Evolutionary conservation across 2,113 vertebrate genomes (phyloP).

Genomic region (Forbesichthys agassizii): DNA sequence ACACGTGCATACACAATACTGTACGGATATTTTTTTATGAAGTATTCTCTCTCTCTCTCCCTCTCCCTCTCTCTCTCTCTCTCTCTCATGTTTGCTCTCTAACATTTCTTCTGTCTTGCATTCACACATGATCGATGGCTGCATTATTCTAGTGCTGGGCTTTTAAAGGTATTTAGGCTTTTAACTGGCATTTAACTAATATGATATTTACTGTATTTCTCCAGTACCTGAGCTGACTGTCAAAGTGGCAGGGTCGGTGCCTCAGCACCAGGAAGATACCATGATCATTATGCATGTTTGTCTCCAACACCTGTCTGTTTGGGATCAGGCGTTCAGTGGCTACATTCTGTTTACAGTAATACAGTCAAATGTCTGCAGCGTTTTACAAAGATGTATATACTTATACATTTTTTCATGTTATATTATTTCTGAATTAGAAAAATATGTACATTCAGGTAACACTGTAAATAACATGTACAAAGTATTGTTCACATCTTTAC

Average conservation of each 20-base stretch:
- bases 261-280: conserved; percentile 37
- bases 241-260: conserved; percentile 37
- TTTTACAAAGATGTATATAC: too few relatives aligned
- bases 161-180: conserved; percentile 67
- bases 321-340: too few relatives aligned
- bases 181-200: conserved; percentile 65
- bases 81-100: neutral
- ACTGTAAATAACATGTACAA: too few relatives aligned
- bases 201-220: conserved; percentile 62
- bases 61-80: conserved; percentile 10
- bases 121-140: conserved; percentile 3
- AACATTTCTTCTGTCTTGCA: neutral
- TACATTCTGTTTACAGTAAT: too few relatives aligned
- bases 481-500: too few relatives aligned
- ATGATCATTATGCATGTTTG: conserved; percentile 17
- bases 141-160: conserved; percentile 43
- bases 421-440: neutral
- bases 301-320: conserved; percentile 9
- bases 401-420: too few relatives aligned
- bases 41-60: conserved; percentile 16
- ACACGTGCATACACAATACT: neutral
- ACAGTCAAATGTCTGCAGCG: too few relatives aligned
- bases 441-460: too few relatives aligned
- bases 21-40: conserved; percentile 52
- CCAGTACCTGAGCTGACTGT: conserved; percentile 55